Base-by-base conservation (phyloP, 2,113 vertebrate genomes). In the Pelodiscus sinensis region DNA sequence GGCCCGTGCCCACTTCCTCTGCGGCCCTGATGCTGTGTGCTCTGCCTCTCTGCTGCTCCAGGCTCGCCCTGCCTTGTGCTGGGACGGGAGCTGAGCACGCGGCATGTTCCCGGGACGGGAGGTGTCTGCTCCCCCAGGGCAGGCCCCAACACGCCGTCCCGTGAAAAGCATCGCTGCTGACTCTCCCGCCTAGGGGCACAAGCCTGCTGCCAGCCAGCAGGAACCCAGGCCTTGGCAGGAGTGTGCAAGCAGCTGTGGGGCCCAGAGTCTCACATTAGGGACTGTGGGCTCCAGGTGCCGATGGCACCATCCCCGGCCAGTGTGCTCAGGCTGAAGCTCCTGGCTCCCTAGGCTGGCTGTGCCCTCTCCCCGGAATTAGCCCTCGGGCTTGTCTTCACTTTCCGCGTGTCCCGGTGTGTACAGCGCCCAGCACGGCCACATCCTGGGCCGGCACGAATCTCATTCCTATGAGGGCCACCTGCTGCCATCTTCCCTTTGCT, bases 91-190 rank as follows among this genome's bases (percentile, higher is more conserved):
- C 38, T 24, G 22, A 18, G 52, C 2, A 6, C 13, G 5, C 18
- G 52, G 0, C 50, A 58, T 6, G 13, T 35, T n/a, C 35, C 27
- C 1, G 4, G 1, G 0, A 1, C 27, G 1, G 4, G 0, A 0
- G 1, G 2, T 18, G 27, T 19, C 58, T 51, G 35, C 12, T 13
- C 44, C 22, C 8, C 19, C 27, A 25, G 3, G 5, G 5, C 24
- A 1, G 0, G 1, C 27, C 55, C 21, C 9, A 0, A 0, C 8
- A 18, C 1, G 3, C 22, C 54, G 21, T 21, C 5, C 8, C 35
- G n/a, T 21, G 11, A 22, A 73, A 73, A 65, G 31, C 22, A 58
- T 65, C 60, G 15, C 60, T 15, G 9, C 55, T 77, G 44, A 50
- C 1, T 1, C 0, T 1, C 38, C 51, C 65, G 73, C 35, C 71